Evolutionary conservation across 2,113 vertebrate genomes (phyloP), one percentile per base, ranked within the genome.

Genomic region (Apaloderma vittatum): DNA sequence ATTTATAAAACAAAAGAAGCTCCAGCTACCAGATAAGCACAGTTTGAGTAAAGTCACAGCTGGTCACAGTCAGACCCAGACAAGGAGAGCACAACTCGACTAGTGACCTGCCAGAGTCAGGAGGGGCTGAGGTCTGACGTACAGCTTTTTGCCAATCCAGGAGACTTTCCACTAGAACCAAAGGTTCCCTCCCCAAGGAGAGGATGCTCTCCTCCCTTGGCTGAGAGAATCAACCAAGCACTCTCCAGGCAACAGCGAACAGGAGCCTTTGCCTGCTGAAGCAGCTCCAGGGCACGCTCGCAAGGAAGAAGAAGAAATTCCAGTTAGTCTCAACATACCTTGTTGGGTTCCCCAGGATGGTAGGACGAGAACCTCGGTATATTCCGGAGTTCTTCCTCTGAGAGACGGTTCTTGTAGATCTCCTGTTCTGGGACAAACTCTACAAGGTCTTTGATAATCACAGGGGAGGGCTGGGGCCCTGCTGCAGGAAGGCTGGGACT

Each of bases 301-400:
- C n/a, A 77, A 92, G 88, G 63, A 93, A 94, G 90, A 90, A 46
- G 8, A 94, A 88, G 36, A 92, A 72, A 92, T 18, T 45, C 73
- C 88, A 68, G 51, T 19, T 91, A n/a, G 70, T 29, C 76, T 84
- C 74, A 88, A 79, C 73, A 45, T 93, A 99, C 99, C 98, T 98
- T 98, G 88, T 97, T 99, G 43, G 99, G 98, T 65, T 98, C 97
- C 85, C 99, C 99, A 21, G 98, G 98, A 86, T 97, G 98, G 97
- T 99, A 99, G 94, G 98, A 99, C 10, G 97, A 97, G 98, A 99
- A 99, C 94, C 98, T 97, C 57, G 98, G 98, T 88, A 99, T 99
- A 77, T 79, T 98, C 76, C 97, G 97, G 92, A 99, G 99, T 36
- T 96, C 98, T 12, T 99, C 99, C 61, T 98, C 98, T 11, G 99